Percentiles rank a stretch among this genome's conserved stretches.
These are phyloP conservation scores for Euplexia lucipara DNA, from an alignment of 2,888 invertebrate genomes.

Conservation along the genomic window DNA sequence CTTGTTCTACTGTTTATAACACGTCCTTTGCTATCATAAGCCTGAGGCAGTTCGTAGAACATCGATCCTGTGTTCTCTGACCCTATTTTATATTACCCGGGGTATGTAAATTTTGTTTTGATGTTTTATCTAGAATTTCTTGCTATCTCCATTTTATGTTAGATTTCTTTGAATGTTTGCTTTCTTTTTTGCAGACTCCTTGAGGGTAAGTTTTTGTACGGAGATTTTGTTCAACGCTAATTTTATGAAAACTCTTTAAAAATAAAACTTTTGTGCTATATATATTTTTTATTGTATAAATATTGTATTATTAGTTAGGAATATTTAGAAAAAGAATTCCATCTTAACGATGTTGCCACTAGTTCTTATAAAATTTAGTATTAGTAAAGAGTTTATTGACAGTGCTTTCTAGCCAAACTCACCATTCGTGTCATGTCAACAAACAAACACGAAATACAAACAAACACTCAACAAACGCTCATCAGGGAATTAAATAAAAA, in stretches of 20 bases:
- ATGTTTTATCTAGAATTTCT: conserved; percentile 38
- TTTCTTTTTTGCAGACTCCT: conserved; percentile 1
- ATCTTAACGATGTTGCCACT: too few relatives aligned
- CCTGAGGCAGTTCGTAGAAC: conserved; percentile 50
- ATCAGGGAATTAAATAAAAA: too few relatives aligned
- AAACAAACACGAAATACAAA: too few relatives aligned
- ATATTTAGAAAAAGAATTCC: too few relatives aligned
- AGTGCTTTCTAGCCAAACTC: too few relatives aligned
- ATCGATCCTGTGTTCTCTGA: conserved; percentile 32
- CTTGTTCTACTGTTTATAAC: conserved; percentile 11
- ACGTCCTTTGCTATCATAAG: not conserved
- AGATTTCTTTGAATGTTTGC: not conserved
- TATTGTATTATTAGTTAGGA: too few relatives aligned
- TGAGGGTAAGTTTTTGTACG: conserved; percentile 3
- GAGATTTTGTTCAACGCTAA: conserved; percentile 8
- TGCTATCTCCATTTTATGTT: conserved; percentile 28
- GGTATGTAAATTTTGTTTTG: conserved; percentile 43
- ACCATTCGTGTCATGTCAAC: too few relatives aligned
- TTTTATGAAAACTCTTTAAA: not conserved
- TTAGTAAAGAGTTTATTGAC: too few relatives aligned
- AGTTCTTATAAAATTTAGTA: too few relatives aligned
- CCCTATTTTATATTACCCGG: conserved; percentile 34
- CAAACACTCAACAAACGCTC: too few relatives aligned
- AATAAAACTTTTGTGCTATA: not conserved
- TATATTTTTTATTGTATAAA: too few relatives aligned